Conservation (phyloP, 2,888 invertebrate species). For the Melinaea menophilus region DNA sequence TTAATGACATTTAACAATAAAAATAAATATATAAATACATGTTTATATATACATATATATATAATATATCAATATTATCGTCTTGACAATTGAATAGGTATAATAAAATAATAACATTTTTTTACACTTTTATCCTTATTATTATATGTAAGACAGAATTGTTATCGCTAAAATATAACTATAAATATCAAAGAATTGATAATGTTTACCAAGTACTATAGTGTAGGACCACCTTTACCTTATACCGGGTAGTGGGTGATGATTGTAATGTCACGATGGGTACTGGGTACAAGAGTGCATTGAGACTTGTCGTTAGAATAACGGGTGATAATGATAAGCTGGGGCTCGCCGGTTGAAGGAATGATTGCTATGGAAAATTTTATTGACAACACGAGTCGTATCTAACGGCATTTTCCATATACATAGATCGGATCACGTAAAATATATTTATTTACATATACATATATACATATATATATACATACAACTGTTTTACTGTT, state of each 20-base stretch:
- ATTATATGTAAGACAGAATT: too few species aligned
- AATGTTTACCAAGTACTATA: background rate
- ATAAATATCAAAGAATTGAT: too few species aligned
- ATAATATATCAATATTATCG: too few species aligned
- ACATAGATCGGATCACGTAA: background rate
- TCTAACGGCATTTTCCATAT: background rate
- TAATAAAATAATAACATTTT: too few species aligned
- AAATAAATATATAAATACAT: too few species aligned
- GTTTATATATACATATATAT: too few species aligned
- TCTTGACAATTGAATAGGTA: too few species aligned
- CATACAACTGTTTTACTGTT: too few species aligned
- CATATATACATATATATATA: too few species aligned
- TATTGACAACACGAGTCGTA: background rate
- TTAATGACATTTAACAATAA: too few species aligned
- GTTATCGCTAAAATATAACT: too few species aligned
- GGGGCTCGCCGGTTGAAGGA: slow-evolving; percentile 4
- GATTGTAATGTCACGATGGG: background rate
- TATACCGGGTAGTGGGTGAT: background rate
- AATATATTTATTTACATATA: background rate
- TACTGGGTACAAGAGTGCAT: background rate
- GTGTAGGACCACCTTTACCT: background rate
- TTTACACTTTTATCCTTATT: too few species aligned
- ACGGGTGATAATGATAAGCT: slow-evolving; percentile 26
- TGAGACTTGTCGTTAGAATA: slow-evolving; percentile 22
- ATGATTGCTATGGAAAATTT: slow-evolving; percentile 5